Evolutionary conservation across 2,797 vertebrate species (phyloP).

Genomic region (Sebastes iracundus): DNA sequence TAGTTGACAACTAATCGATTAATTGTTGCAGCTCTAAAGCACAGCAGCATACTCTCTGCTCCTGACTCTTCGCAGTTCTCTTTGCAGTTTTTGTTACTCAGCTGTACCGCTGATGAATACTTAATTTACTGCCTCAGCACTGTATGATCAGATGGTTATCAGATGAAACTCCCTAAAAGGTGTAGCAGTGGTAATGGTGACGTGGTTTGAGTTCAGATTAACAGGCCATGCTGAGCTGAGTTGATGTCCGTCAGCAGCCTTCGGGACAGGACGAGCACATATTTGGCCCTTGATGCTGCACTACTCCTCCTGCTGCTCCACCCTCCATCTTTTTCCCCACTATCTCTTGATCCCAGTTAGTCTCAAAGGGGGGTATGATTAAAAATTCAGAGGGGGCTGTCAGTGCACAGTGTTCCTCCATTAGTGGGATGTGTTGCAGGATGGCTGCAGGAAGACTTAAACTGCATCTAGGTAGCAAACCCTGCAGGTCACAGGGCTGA

Average conservation of each 20-base stretch:
- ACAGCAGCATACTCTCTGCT: neutral
- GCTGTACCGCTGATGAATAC: constrained; percentile 11
- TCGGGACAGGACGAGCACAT: neutral
- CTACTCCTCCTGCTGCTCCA: neutral
- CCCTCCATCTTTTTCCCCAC: neutral
- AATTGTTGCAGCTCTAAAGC: too few species aligned
- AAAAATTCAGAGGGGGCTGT: constrained; percentile 73
- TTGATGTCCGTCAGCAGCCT: neutral
- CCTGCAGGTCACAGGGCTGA: constrained; percentile 16
- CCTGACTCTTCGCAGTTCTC: neutral
- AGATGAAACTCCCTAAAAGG: neutral
- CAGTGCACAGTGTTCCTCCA: constrained; percentile 59
- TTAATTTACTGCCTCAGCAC: neutral
- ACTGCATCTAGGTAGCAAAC: constrained; percentile 23
- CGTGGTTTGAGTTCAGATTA: neutral
- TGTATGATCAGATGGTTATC: neutral
- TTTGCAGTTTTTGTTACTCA: neutral
- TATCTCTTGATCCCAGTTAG: constrained; percentile 13
- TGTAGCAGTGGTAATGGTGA: neutral
- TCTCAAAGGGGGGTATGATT: constrained; percentile 54
- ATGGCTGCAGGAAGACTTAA: constrained; percentile 7
- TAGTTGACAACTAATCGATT: too few species aligned
- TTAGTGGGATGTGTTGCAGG: constrained; percentile 56
- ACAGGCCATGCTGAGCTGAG: neutral
- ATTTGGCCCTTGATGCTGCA: constrained; percentile 1